Percentiles rank a stretch among this genome's conserved stretches.
These are phyloP conservation scores for Rhinopithecus roxellana DNA, from an alignment of 2,113 vertebrate species.

Conservation along the genomic window DNA sequence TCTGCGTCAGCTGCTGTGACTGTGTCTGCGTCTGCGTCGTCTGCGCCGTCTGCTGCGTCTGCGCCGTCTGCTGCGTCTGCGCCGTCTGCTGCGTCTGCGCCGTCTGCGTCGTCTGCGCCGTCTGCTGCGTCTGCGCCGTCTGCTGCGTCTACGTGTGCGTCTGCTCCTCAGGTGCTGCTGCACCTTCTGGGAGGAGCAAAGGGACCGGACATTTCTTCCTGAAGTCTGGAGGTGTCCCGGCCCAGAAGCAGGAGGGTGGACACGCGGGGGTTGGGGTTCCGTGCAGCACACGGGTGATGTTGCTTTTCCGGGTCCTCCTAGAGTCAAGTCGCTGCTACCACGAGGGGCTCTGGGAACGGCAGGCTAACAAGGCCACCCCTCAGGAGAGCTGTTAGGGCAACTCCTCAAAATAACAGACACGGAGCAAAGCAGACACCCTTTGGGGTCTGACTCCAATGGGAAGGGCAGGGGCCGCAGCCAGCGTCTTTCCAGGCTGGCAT, in stretches of 20 bases:
- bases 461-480: neutral
- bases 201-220: neutral
- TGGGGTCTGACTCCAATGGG: neutral
- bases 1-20: too few species aligned
- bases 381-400: neutral
- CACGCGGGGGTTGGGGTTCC: neutral
- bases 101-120: too few species aligned
- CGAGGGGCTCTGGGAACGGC: neutral
- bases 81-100: fast-evolving
- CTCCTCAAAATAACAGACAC: neutral
- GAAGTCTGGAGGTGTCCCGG: fast-evolving
- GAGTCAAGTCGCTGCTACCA: neutral
- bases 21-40: too few species aligned
- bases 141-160: too few species aligned
- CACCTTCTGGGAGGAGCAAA: neutral
- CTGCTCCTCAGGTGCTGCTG: too few species aligned
- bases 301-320: too few species aligned
- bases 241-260: neutral
- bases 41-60: fast-evolving
- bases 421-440: neutral
- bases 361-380: neutral
- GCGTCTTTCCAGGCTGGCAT: too few species aligned
- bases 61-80: fast-evolving
- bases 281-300: too few species aligned
- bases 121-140: too few species aligned